Percentiles rank a stretch among this genome's conserved stretches.
Evolutionary conservation across 2,888 invertebrate genomes (phyloP).

Genomic region (Leucoma salicis): DNA sequence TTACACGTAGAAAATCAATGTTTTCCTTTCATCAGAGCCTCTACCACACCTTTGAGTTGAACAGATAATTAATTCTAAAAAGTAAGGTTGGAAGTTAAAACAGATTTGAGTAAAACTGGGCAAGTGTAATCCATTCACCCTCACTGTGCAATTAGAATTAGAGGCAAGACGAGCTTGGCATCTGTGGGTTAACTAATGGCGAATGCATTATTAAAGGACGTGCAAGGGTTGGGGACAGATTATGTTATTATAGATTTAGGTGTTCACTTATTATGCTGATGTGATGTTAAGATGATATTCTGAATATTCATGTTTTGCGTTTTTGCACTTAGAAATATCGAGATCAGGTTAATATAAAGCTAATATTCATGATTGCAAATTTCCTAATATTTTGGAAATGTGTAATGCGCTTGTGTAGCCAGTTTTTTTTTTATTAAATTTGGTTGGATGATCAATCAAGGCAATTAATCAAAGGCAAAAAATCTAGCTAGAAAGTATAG

Average conservation of each 20-base stretch:
- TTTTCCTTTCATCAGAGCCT: constrained; percentile 47
- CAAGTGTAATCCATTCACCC: constrained; percentile 70
- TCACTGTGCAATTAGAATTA: constrained; percentile 71
- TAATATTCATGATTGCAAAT: too few species aligned
- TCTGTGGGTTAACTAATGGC: constrained; percentile 79
- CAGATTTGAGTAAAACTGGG: constrained; percentile 44
- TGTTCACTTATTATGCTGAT: constrained; percentile 44
- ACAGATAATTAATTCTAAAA: constrained; percentile 46
- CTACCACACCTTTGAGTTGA: constrained; percentile 24
- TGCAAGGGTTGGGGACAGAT: constrained; percentile 73
- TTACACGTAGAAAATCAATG: constrained; percentile 15
- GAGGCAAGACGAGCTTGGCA: constrained; percentile 61
- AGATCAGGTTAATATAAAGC: too few species aligned
- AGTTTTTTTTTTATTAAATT: too few species aligned
- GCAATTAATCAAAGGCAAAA: too few species aligned
- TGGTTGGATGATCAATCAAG: too few species aligned
- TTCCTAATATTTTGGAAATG: too few species aligned
- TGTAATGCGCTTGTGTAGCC: too few species aligned
- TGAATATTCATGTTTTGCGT: constrained; percentile 7
- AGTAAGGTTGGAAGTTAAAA: constrained; percentile 45
- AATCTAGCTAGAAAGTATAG: too few species aligned
- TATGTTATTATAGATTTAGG: constrained; percentile 66
- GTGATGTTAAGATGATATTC: constrained; percentile 31
- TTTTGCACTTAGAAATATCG: neutral
- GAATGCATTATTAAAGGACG: constrained; percentile 76